Base-by-base conservation (phyloP, 1,140 invertebrate species). In the Drosophila serrata region DNA sequence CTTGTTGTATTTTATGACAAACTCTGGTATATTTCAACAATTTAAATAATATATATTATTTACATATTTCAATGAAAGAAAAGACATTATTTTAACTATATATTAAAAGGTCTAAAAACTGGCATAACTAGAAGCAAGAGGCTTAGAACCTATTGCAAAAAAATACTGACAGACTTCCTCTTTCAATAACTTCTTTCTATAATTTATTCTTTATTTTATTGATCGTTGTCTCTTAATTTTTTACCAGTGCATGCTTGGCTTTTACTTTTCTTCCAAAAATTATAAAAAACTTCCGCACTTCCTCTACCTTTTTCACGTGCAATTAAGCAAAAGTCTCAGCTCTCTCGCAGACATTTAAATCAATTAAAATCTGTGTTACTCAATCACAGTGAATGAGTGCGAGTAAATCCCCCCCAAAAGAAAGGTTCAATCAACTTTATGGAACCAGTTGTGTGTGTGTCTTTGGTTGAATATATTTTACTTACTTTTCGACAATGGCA, bases 341-440 rank as follows among this genome's bases (percentile, higher is more conserved):
- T 31, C 46, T 48, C 46, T 13, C 48, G 29, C 27, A 60, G 74
- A 55, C 67, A 75, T 86, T 85, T 73, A 81, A 85, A 85, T 85
- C 82, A 85, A 85, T 85, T 86, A 82, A 85, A 86, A 77, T 77
- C 63, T 57, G 57, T 77, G 74, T 69, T 77, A 77, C 63, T 69
- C 75, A 77, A 77, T 77, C 63, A 53, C 72, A 42, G 15, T 13
- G 51, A 55, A 37, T 33, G 15, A 35, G 43, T 40, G n/a, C 40
- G 35, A 24, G 29, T 9, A 3, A 48, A 22, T n/a, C 24, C 31
- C 17, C 31, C 24, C 31, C 27, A 12, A 0, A 13, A 58, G 0
- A 13, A 58, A 65, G 72, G 82, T 85, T 85, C 82, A 85, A 58
- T 85, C 78, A 85, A 85, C 82, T 86, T 81, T 81, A 76, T 43